phyloP scores from a whole-genome alignment of 2,888 invertebrate genomes.

The Phyllotreta striolata region DNA sequence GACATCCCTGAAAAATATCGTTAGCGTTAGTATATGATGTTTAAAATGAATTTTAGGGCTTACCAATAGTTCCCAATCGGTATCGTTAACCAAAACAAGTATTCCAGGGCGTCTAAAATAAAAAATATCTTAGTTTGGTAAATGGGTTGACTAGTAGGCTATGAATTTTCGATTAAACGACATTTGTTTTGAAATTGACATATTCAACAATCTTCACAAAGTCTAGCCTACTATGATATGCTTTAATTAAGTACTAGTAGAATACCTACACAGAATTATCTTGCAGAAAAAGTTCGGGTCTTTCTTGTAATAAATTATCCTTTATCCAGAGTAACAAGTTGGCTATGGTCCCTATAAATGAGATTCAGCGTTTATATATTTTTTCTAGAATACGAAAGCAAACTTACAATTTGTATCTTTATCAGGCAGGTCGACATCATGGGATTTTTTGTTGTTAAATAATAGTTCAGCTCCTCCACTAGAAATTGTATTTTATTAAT shows the following conservation, averaged over 20 bases:
- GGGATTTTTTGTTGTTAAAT: conserved; percentile 82
- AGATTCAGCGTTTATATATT: neutral
- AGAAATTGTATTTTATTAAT: conserved; percentile 50
- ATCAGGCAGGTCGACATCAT: conserved; percentile 71
- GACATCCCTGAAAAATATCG: conserved; percentile 66
- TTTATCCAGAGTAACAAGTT: conserved; percentile 83
- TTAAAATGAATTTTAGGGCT: conserved; percentile 39
- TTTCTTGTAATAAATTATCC: conserved; percentile 82
- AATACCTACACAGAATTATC: conserved; percentile 60
- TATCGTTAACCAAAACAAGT: conserved; percentile 90
- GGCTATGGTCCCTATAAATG: conserved; percentile 71
- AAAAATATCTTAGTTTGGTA: neutral
- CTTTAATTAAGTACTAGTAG: conserved; percentile 8
- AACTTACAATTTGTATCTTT: conserved; percentile 64
- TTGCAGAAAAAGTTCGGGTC: conserved; percentile 75
- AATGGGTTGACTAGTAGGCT: too few relatives aligned
- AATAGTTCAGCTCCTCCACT: conserved; percentile 93
- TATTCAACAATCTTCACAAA: neutral
- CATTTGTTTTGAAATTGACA: too few relatives aligned
- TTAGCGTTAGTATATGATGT: neutral
- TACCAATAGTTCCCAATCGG: conserved; percentile 92
- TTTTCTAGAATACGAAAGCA: neutral
- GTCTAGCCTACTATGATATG: conserved; percentile 1
- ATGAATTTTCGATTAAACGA: too few relatives aligned
- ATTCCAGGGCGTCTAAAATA: conserved; percentile 82